Base-by-base conservation (phyloP, 2,113 vertebrate species). In the Phylloscopus trochilus region DNA sequence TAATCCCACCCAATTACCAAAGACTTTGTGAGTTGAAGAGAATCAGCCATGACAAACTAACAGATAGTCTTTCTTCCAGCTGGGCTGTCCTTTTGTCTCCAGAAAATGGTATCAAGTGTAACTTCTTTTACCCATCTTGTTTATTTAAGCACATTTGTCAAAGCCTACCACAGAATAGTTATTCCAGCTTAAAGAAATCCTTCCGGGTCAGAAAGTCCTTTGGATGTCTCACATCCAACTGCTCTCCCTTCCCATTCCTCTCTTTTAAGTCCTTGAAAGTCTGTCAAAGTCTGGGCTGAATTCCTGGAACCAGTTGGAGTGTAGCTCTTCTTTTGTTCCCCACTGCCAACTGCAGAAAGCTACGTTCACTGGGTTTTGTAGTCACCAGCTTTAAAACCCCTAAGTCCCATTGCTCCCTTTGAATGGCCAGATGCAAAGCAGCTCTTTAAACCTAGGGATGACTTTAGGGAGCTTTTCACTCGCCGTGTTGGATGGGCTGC, bases 231-330 rank as follows among this genome's bases (percentile, higher is more conserved):
- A 53, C 44, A 68, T 88, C 77, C 92, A 91, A 92, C 58, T 66
- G 75, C 60, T 89, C 77, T 93, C 63, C 86, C 77, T 95, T 88
- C 78, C 87, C 88, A 92, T 95, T 68, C 75, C 90, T 90, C n/a
- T 30, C 87, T 95, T 96, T 96, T 76, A 93, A 96, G 84, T 59
- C 83, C 55, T 80, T 82, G 70, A 95, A 92, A 90, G 62, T 89
- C 82, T 94, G 95, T 97, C 91, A 90, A 87, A 95, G 74, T 83
- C 89, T 56, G 72, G 80, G 77, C 91, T 91, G 89, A 96, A 98
- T 97, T 97, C 97, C 96, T 96, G 94, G 51, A 82, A 53, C 55
- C 94, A 95, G 94, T n/a, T 96, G 97, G 93, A 96, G 94, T 96
- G 96, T 92, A 59, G 90, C 90, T 94, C 78, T 76, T n/a, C 92